Evolutionary conservation across 2,888 invertebrate genomes (phyloP).

Genomic region (Cinara cedri): DNA sequence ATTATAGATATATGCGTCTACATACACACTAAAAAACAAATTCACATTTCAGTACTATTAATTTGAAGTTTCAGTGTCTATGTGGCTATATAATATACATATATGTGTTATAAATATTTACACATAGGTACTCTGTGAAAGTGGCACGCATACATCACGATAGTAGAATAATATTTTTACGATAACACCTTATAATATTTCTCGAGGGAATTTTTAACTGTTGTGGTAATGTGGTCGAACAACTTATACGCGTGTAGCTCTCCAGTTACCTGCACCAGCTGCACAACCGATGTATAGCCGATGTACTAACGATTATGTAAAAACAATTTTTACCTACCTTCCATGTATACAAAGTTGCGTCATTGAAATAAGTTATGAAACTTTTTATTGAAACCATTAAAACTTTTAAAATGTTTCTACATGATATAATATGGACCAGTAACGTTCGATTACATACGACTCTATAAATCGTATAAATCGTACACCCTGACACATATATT

Average conservation of each 20-base stretch:
- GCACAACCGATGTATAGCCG: slow-evolving; percentile 26
- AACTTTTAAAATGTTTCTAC: too few species aligned
- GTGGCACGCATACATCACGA: slow-evolving; percentile 54
- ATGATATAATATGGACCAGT: too few species aligned
- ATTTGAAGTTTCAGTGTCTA: slow-evolving; percentile 4
- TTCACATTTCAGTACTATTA: slow-evolving; percentile 40
- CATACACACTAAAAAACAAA: not conserved
- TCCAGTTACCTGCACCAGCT: not conserved
- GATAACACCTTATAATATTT: slow-evolving; percentile 21
- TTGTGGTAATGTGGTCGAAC: not conserved
- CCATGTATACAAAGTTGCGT: not conserved
- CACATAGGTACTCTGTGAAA: too few species aligned
- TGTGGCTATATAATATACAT: too few species aligned
- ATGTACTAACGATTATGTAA: not conserved
- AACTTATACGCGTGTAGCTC: not conserved
- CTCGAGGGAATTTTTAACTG: slow-evolving; percentile 18
- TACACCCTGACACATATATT: too few species aligned
- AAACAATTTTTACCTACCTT: too few species aligned
- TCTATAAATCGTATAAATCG: too few species aligned
- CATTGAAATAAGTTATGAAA: too few species aligned
- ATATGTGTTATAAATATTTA: too few species aligned
- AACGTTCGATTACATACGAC: too few species aligned
- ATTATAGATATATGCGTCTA: not conserved
- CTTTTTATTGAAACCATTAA: too few species aligned
- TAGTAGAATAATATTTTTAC: slow-evolving; percentile 16